Conservation (phyloP, 2,797 vertebrate species). For the Coregonus suidteri region DNA sequence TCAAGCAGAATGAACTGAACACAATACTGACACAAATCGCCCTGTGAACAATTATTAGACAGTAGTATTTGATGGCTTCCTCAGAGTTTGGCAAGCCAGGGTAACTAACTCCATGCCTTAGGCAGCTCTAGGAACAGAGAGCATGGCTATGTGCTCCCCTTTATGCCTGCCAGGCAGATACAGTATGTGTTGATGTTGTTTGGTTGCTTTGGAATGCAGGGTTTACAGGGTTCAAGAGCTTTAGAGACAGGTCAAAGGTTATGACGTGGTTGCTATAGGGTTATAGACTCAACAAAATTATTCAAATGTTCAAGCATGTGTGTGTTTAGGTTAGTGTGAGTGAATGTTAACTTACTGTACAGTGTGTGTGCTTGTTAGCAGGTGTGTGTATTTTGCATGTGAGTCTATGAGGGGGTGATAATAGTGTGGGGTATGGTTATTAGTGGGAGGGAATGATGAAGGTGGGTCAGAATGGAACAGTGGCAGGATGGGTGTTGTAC, state of each 20-base stretch:
- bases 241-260: slow-evolving; percentile 24
- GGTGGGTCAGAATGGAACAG: slow-evolving; percentile 47
- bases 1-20: slow-evolving; percentile 2
- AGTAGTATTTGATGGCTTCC: slow-evolving; percentile 34
- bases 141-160: slow-evolving; percentile 26
- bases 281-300: slow-evolving; percentile 8
- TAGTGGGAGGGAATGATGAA: slow-evolving; percentile 32
- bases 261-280: not conserved
- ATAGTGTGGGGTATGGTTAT: not conserved
- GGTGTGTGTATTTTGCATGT: not conserved
- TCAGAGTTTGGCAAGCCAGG: slow-evolving; percentile 39
- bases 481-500: slow-evolving; percentile 64
- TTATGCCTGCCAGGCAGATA: slow-evolving; percentile 16
- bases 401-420: not conserved
- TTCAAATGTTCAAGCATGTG: no score
- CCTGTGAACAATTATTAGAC: slow-evolving; percentile 17
- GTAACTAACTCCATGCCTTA: slow-evolving; percentile 21
- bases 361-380: not conserved
- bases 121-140: slow-evolving; percentile 33
- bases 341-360: not conserved
- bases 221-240: no score
- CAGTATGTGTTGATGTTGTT: slow-evolving; percentile 24
- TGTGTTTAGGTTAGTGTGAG: slow-evolving; percentile 1
- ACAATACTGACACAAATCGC: slow-evolving; percentile 21
- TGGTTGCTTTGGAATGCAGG: slow-evolving; percentile 22